Percentiles rank a stretch among this genome's conserved stretches.
These are phyloP conservation scores for Hirundichthys speculiger DNA, from an alignment of 2,113 vertebrate species.

Conservation along the genomic window DNA sequence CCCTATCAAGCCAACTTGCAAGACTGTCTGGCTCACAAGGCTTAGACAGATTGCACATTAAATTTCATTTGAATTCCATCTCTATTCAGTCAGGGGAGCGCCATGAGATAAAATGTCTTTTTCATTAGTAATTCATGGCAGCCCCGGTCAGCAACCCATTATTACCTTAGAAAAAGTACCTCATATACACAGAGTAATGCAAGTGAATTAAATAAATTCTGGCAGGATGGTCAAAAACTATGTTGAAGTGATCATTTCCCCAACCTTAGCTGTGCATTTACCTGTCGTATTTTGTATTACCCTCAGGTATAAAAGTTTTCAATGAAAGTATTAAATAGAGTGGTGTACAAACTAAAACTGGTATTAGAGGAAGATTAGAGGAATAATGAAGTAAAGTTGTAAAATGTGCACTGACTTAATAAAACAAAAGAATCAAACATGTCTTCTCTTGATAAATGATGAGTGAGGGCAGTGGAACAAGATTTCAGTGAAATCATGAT, in stretches of 20 bases:
- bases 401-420: not conserved
- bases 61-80: constrained; percentile 55
- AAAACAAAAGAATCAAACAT: not conserved
- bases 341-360: not conserved
- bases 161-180: not conserved
- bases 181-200: constrained; percentile 5
- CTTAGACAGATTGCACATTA: constrained; percentile 36
- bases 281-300: not conserved
- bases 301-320: constrained; percentile 3
- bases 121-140: constrained; percentile 17
- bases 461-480: not conserved
- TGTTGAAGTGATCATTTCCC: constrained; percentile 9
- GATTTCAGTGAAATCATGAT: no score
- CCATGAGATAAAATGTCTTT: constrained; percentile 37
- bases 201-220: not conserved
- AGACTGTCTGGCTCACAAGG: constrained; percentile 35
- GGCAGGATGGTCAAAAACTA: not conserved
- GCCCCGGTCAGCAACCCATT: constrained; percentile 13
- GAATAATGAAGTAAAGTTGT: constrained; percentile 1
- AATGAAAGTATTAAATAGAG: constrained; percentile 3
- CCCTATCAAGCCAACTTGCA: constrained; percentile 22
- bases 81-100: constrained; percentile 11
- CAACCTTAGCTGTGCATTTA: not conserved
- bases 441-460: not conserved
- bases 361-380: not conserved